A percentile compares a stretch with the other conserved stretches of the same genome.
phyloP scores from a whole-genome alignment of 2,888 invertebrate species.

The Andrena fulva region DNA sequence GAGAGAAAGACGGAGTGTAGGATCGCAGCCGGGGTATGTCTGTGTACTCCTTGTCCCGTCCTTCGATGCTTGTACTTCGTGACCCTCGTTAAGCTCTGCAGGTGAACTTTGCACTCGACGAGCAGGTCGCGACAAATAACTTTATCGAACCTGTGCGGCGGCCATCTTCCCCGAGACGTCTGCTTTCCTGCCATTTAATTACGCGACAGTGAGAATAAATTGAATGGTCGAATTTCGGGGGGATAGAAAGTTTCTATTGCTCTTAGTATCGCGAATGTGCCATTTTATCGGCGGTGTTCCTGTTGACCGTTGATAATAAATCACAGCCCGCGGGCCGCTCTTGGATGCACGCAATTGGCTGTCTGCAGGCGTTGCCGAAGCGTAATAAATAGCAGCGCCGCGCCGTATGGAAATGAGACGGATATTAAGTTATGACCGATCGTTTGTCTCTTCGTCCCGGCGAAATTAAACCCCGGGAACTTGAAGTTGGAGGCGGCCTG shows the following conservation, averaged over 20 bases:
- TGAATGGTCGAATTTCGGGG: background rate
- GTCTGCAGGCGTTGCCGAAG: constrained; percentile 75
- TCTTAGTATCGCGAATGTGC: constrained; percentile 45
- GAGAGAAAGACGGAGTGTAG: background rate
- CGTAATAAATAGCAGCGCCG: constrained; percentile 76
- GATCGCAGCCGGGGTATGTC: constrained; percentile 25
- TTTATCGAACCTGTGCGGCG: constrained; percentile 34
- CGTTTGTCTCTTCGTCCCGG: constrained; percentile 71
- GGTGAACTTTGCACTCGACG: constrained; percentile 49
- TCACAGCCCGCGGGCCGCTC: constrained; percentile 50
- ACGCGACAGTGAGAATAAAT: background rate
- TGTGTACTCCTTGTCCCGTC: constrained; percentile 18
- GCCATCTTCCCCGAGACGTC: constrained; percentile 3
- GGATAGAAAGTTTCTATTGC: background rate
- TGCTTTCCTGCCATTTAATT: constrained; percentile 11
- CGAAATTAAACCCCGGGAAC: constrained; percentile 76
- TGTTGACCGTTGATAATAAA: constrained; percentile 60
- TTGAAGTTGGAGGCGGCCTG: constrained; percentile 37
- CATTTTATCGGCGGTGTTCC: constrained; percentile 61
- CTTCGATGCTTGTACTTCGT: constrained; percentile 53
- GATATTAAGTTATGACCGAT: constrained; percentile 78
- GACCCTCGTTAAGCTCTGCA: constrained; percentile 54
- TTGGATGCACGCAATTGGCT: constrained; percentile 73
- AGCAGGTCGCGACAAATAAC: constrained; percentile 52
- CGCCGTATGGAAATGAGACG: constrained; percentile 79